phyloP scores from a whole-genome alignment of 2,113 vertebrate genomes.

The Fregetta grallaria region DNA sequence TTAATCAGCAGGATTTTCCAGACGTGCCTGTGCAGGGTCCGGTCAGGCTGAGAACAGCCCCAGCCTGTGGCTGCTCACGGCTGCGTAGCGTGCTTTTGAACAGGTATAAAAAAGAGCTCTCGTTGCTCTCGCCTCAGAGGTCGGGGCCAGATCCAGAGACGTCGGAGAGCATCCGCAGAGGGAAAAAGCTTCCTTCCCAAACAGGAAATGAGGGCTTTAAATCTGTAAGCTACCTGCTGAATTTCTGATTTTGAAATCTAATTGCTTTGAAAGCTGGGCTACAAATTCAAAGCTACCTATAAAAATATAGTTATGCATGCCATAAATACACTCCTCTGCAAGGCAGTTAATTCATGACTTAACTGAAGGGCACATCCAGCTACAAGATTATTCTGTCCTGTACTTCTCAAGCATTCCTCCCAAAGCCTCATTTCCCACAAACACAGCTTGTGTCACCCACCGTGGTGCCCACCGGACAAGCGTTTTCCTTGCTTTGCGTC shows the following conservation, averaged over 20 bases:
- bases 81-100: accelerated
- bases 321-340: neutral
- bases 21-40: accelerated
- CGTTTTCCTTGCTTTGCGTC: neutral
- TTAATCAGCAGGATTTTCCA: neutral
- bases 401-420: neutral
- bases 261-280: neutral
- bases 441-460: no score
- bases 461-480: no score
- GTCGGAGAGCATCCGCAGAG: neutral
- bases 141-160: neutral
- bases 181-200: neutral
- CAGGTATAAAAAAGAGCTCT: neutral
- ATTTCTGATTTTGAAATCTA: neutral
- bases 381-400: no score
- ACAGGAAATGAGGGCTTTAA: accelerated
- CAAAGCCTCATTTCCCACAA: neutral
- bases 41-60: no score
- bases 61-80: neutral
- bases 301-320: accelerated
- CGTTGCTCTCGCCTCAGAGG: neutral
- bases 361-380: neutral
- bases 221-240: neutral
- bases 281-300: neutral
- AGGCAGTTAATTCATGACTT: neutral